These are phyloP conservation scores for Irena cyanogastra DNA, from an alignment of 2,113 vertebrate genomes.

Conservation along the genomic window DNA sequence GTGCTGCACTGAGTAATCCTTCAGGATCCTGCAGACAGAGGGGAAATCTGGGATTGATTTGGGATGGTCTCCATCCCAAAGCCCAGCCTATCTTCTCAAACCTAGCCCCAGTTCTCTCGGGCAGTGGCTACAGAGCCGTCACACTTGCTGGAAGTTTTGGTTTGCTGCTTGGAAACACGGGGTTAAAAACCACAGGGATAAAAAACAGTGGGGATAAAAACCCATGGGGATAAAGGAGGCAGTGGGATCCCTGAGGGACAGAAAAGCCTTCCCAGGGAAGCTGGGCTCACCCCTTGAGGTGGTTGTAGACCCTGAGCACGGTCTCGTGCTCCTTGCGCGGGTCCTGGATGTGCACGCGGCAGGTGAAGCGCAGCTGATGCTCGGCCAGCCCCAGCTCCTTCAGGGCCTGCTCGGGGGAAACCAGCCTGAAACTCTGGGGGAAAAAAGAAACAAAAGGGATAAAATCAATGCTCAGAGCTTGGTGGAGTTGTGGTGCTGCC, in stretches of 20 bases:
- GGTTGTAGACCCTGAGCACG: conserved; percentile 81
- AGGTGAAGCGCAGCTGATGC: conserved; percentile 95
- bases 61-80: rapidly evolving
- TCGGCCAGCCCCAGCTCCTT: conserved; percentile 92
- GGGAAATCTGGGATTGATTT: rapidly evolving
- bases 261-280: neutral
- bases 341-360: conserved; percentile 90
- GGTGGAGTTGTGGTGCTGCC: rapidly evolving
- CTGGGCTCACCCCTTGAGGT: conserved; percentile 80
- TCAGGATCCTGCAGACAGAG: conserved; percentile 75
- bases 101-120: too few species aligned
- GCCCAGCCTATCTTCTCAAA: too few species aligned
- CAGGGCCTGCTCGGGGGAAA: conserved; percentile 91
- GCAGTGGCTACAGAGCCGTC: too few species aligned
- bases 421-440: conserved; percentile 84
- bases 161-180: too few species aligned
- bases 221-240: neutral
- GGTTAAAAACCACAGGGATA: neutral
- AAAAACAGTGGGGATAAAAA: neutral
- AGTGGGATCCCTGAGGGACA: neutral
- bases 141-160: too few species aligned
- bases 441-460: neutral
- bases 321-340: conserved; percentile 88
- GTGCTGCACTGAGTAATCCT: conserved; percentile 90
- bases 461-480: neutral